These are phyloP conservation scores for Nothobranchius kuhntae DNA, from an alignment of 2,113 vertebrate genomes.

Conservation along the genomic window DNA sequence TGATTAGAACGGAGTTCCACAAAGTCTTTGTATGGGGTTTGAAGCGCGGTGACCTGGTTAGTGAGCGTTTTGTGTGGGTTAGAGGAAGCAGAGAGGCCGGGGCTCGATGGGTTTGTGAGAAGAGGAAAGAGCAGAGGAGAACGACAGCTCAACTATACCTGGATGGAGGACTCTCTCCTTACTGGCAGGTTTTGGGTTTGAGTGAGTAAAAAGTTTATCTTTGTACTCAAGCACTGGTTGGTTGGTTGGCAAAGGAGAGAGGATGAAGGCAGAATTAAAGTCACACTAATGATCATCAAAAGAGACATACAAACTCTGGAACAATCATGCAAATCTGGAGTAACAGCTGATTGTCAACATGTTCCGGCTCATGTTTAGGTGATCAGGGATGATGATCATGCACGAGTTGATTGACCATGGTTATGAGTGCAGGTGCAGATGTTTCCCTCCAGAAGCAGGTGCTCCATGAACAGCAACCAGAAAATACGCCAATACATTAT, in stretches of 20 bases:
- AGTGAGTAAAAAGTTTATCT: conserved; percentile 95
- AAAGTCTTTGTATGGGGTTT: conserved; percentile 38
- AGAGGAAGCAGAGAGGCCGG: conserved; percentile 23
- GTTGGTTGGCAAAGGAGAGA: conserved; percentile 75
- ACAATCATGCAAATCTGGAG: conserved; percentile 43
- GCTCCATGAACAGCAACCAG: neutral
- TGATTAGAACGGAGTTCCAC: conserved; percentile 52
- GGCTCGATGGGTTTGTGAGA: conserved; percentile 22
- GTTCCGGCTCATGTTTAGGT: neutral
- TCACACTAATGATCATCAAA: conserved; percentile 46
- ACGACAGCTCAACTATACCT: conserved; percentile 83
- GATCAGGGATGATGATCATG: conserved; percentile 42
- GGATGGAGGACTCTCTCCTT: conserved; percentile 88
- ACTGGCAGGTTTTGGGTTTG: conserved; percentile 88
- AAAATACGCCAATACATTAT: neutral
- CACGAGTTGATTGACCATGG: conserved; percentile 28
- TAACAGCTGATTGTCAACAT: conserved; percentile 3
- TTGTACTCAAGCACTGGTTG: conserved; percentile 93
- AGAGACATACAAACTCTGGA: conserved; percentile 10
- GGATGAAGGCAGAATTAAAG: conserved; percentile 69
- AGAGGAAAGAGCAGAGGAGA: conserved; percentile 1
- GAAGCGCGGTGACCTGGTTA: conserved; percentile 43
- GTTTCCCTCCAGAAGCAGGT: neutral
- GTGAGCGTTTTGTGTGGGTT: conserved; percentile 37
- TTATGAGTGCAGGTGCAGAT: conserved; percentile 30